Evolutionary conservation across 2,888 invertebrate genomes (phyloP), one percentile per base, ranked within the genome.

Genomic region (Lasioglossum marginatum): DNA sequence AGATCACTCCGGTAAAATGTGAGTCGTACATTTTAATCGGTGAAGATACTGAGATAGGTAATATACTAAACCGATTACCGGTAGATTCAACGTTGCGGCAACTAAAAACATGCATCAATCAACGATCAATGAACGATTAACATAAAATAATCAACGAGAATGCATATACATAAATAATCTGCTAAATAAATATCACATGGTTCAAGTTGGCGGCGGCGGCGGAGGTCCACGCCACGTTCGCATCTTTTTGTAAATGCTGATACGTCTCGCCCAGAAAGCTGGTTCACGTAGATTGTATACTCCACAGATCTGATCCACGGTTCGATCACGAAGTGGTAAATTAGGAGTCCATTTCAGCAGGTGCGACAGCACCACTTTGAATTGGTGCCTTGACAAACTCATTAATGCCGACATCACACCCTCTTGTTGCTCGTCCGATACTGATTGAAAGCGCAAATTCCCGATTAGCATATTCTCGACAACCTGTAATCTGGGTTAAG

Each of bases 401-500:
- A 95, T 68, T 52, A 95, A 87, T 4, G 94, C 94, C 4, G 93
- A 91, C 34, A 92, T 88, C 27, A 93, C 77, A 1, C 95, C 94
- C 85, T 95, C 94, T 80, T 94, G 92, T 68, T 92, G 91, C 60
- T 94, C 93, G 0, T 89, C 83, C 4, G 91, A 81, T 66, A 86
- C 94, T 94, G 78, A 43, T 78, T 80, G 63, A 71, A 73, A 52
- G 57, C 34, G 4, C 31, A 76, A 48, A 48, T 73, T 45, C 45
- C 37, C 34, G 14, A 78, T 52, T 37, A 82, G 6, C 48, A 72
- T 31, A 63, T n/a, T 16, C 37, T 45, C 5, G 34, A 63, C 31
- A n/a, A 16, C 37, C 16, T 71, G 1, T 31, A 37, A 45, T 1
- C 27, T 4, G 19, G 10, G 27, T 72, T 27, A 40, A 84, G 12